Base-by-base conservation (phyloP, 1,140 invertebrate species). In the Brachionus calyciflorus region DNA sequence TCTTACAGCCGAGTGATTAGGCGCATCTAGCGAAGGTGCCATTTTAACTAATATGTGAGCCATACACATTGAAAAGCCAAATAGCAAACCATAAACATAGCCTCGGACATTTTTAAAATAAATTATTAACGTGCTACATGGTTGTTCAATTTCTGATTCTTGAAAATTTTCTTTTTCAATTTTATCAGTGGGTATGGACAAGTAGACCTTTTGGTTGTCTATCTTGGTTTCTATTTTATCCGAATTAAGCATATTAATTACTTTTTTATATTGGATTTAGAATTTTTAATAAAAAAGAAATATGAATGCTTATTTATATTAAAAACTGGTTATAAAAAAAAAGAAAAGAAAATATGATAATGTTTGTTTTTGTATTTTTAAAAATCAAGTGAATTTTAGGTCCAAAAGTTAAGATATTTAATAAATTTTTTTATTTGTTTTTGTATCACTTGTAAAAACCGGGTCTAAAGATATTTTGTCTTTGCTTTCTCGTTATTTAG, bases 11-110 rank as follows among this genome's bases (percentile, higher is more conserved):
- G 69, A 73, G 5, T 73, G 69, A 73, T 73, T 73, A 0, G 69
- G 28, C 9, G 28, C 69, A 12, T 73, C 69, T 30, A 73, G 21
- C n/a, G 69, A 33, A 12, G 69, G 69, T 9, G 44, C 69, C 69
- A 73, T 73, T 49, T 73, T 73, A 7, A 55, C 46, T n/a, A 73
- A 21, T 40, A 73, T 17, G 40, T 73, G 26, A n/a, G 46, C 69
- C 69, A 73, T 73, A 17, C 69, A 73, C 69, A 73, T 73, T 9
- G 46, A n/a, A 49, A 73, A 73, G 26, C 26, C 69, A 40, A 51
- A 73, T 9, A 73, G n/a, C 2, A 73, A 17, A 14, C 69, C 69
- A 37, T 12, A 73, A 17, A 73, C 2, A 19, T 33, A 51, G 5
- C 69, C 69, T 40, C 37, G 24, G 2, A 73, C 40, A 6, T 26